A percentile compares a stretch with the other conserved stretches of the same genome.
Evolutionary conservation across 2,888 invertebrate genomes (phyloP).

Genomic region (Agrotis exclamationis): DNA sequence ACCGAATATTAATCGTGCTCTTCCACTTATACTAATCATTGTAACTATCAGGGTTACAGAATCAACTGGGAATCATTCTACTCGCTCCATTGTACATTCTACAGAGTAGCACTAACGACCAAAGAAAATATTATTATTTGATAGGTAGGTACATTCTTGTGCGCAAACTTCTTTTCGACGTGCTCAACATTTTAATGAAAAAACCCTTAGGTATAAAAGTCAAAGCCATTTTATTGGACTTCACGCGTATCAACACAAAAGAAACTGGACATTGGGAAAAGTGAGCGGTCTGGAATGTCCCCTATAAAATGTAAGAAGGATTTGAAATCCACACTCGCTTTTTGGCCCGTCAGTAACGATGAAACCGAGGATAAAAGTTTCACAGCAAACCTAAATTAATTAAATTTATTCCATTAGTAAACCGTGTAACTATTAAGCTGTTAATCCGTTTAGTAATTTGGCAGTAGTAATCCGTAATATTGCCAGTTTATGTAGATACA

Average conservation of each 20-base stretch:
- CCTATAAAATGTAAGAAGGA: constrained; percentile 50
- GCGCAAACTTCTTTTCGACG: constrained; percentile 67
- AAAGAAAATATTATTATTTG: constrained; percentile 77
- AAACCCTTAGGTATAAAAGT: constrained; percentile 58
- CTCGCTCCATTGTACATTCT: constrained; percentile 78
- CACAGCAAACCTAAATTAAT: not conserved
- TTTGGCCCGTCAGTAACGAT: constrained; percentile 21
- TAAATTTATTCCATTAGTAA: constrained; percentile 25
- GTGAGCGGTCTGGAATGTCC: constrained; percentile 47
- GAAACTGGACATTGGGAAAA: constrained; percentile 50
- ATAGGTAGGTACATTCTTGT: constrained; percentile 62
- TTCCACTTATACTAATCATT: constrained; percentile 76
- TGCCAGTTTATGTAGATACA: constrained; percentile 60
- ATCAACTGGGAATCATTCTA: constrained; percentile 74
- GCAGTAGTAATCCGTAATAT: constrained; percentile 65
- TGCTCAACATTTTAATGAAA: constrained; percentile 59
- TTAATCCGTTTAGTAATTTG: constrained; percentile 61
- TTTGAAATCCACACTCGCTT: constrained; percentile 40
- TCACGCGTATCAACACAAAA: constrained; percentile 59
- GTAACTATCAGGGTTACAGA: constrained; percentile 74
- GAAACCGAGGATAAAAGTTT: constrained; percentile 9
- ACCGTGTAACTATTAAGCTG: constrained; percentile 33
- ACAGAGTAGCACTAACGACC: constrained; percentile 69
- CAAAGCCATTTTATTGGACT: constrained; percentile 65
- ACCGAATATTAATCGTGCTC: constrained; percentile 81